Evolutionary conservation across 2,113 vertebrate species (phyloP), one percentile per base, ranked within the genome.

Genomic region (Piprites chloris): DNA sequence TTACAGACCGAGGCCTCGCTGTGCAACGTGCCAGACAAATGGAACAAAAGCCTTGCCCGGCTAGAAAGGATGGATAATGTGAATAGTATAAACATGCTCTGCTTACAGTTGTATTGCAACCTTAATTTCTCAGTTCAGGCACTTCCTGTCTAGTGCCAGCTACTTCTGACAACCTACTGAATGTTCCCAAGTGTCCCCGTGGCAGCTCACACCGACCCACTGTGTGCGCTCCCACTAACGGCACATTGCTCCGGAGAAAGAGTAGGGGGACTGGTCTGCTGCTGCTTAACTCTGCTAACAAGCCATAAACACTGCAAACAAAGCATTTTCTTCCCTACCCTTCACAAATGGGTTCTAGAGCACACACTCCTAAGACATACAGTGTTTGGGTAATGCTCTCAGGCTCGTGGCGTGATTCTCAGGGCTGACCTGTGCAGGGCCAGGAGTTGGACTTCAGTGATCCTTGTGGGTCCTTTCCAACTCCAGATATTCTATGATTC

Each of bases 181-280:
- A 74, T n/a, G n/a, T n/a, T 80, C 33, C 58, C 37, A 28, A 55
- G 39, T 2, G 11, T 12, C n/a, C 28, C 49, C 13, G 3, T 2
- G n/a, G 66, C 11, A 73, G 33, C 59, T 90, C 58, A 68, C 19
- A 7, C 11, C n/a, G 49, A 39, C 67, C 32, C 1, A 0, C 18
- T 41, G 66, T 3, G 9, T 44, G 62, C 46, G 28, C 59, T 21
- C 6, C 33, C 39, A n/a, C 23, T 28, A 65, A 35, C 0, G 0
- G 14, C 9, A 8, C 30, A 9, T 50, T 27, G 6, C 4, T 42
- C 41, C 33, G 42, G 14, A 80, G 16, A 23, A 65, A 44, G 14
- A 23, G 12, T 0, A 5, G 6, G 9, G 14, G 5, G 19, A n/a
- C n/a, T n/a, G n/a, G n/a, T n/a, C n/a, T n/a, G n/a, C 27, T 83